Percentiles rank a stretch among this genome's conserved stretches.
Conservation (phyloP, 30 jellyfish, hydroid and myxozoan genomes). For the Aurelia coerulea region DNA sequence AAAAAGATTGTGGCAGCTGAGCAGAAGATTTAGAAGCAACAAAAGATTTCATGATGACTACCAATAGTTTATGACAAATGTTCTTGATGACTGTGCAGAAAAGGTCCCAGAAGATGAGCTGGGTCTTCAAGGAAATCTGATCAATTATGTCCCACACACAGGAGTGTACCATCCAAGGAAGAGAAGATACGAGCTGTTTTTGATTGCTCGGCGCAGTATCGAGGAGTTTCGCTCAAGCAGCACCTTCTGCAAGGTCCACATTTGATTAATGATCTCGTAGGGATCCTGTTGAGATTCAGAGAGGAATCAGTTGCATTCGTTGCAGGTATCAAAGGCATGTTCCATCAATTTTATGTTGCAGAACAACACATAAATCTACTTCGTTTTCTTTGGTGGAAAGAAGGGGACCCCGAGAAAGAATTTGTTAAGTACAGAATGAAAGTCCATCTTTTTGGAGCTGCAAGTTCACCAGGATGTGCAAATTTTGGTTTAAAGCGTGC, state of each 20-base stretch:
- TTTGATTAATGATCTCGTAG: constrained; percentile 34
- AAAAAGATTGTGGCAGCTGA: constrained; percentile 13
- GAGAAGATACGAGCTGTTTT: constrained; percentile 47
- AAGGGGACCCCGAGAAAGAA: constrained; percentile 25
- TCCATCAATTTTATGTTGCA: constrained; percentile 7
- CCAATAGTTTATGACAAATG: too few relatives aligned
- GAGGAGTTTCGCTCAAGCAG: constrained; percentile 37
- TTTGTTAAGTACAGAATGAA: constrained; percentile 31
- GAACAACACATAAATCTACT: constrained; percentile 36
- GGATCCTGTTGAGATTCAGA: constrained; percentile 24
- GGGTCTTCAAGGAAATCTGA: constrained; percentile 4
- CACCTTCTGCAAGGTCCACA: constrained; percentile 40
- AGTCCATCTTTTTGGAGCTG: neutral
- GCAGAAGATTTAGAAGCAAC: too few relatives aligned
- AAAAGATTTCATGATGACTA: too few relatives aligned
- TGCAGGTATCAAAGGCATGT: too few relatives aligned
- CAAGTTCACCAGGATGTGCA: too few relatives aligned
- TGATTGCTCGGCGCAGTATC: constrained; percentile 38
- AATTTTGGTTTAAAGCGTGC: too few relatives aligned
- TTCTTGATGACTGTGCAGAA: too few relatives aligned
- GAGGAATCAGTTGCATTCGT: too few relatives aligned
- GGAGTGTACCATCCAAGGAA: constrained; percentile 47
- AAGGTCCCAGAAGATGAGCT: too few relatives aligned
- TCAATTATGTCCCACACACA: constrained; percentile 37
- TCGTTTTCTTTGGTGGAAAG: constrained; percentile 64